phyloP scores from a whole-genome alignment of 2,113 vertebrate species.

The Apus apus region DNA sequence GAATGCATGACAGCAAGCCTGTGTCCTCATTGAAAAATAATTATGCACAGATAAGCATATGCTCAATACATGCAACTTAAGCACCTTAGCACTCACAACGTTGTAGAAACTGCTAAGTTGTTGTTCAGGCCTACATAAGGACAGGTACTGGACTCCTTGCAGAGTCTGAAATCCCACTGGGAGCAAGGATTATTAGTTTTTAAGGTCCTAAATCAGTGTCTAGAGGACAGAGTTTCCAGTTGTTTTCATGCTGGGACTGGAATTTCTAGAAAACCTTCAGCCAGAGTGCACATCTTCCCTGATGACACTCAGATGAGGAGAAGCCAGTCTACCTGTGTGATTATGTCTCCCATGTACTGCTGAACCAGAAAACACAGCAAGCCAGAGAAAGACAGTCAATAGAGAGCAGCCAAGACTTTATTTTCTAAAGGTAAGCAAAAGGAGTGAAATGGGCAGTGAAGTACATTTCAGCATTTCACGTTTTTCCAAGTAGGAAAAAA shows the following conservation, averaged over 20 bases:
- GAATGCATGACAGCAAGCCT: neutral
- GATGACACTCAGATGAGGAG: neutral
- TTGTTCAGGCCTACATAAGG: neutral
- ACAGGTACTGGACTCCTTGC: neutral
- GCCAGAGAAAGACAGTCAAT: neutral
- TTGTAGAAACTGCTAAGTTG: neutral
- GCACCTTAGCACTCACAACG: neutral
- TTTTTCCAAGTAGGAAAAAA: neutral
- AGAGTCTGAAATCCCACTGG: neutral
- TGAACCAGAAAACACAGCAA: neutral
- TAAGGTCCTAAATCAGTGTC: neutral
- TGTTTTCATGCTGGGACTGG: neutral
- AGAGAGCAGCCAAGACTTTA: neutral
- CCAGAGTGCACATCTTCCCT: neutral
- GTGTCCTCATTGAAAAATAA: neutral
- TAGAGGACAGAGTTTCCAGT: neutral
- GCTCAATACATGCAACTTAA: neutral
- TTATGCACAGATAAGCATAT: neutral
- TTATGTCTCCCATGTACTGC: neutral
- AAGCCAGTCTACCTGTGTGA: neutral
- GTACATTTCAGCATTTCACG: neutral
- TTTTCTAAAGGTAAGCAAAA: neutral
- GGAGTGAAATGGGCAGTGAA: neutral
- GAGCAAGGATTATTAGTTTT: neutral
- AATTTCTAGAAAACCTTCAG: neutral